Percentiles rank a stretch among this genome's conserved stretches.
phyloP scores from a whole-genome alignment of 2,797 vertebrate species.

The Psittacula echo region DNA sequence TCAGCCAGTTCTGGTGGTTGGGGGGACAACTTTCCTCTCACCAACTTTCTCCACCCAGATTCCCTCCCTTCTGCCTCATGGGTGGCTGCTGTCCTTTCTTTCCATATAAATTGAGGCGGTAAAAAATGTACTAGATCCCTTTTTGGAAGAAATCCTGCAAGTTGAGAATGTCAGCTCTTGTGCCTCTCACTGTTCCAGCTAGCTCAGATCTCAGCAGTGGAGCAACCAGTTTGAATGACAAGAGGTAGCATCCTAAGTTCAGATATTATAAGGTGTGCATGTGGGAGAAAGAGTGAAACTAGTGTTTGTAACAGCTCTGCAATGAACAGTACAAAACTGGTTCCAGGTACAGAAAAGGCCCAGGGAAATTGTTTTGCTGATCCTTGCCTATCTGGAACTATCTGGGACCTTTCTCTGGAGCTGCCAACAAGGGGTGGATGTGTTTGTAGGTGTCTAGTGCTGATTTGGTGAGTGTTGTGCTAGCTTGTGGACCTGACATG shows the following conservation, averaged over 20 bases:
- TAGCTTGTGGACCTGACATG: not conserved
- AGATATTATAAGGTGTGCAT: not conserved
- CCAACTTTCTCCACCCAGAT: not conserved
- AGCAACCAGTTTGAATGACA: not conserved
- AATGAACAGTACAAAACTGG: not conserved
- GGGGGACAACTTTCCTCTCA: not conserved
- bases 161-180: not conserved
- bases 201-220: not conserved
- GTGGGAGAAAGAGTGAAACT: not conserved
- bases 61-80: not conserved
- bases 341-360: not conserved
- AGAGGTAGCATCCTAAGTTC: not conserved
- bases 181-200: not conserved
- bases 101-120: not conserved
- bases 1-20: not conserved
- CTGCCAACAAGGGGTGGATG: accelerated
- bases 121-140: not conserved
- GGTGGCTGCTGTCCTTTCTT: not conserved
- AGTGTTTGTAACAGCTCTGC: not conserved
- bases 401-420: not conserved
- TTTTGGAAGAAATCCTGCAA: not conserved
- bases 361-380: not conserved
- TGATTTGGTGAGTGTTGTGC: not conserved
- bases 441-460: not conserved
- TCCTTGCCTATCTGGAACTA: not conserved